These are phyloP conservation scores for Nomia melanderi DNA, from an alignment of 1,140 invertebrate species.

Conservation along the genomic window DNA sequence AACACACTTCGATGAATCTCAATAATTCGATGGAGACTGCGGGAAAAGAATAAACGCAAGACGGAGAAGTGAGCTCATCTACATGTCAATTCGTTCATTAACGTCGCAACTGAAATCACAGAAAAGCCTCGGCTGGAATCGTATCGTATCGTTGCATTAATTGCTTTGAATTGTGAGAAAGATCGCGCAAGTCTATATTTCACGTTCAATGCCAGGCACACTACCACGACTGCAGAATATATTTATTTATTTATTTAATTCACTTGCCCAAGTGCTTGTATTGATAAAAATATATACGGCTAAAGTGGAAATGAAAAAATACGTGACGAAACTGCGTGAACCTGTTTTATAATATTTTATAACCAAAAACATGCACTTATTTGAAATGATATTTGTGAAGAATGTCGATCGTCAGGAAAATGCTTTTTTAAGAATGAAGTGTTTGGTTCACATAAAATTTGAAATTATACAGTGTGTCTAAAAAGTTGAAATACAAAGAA, in stretches of 20 bases:
- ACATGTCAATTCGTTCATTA: constrained; percentile 37
- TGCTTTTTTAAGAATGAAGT: no score
- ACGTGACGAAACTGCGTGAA: background rate
- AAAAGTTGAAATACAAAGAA: no score
- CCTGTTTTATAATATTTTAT: background rate
- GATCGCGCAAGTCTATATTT: background rate
- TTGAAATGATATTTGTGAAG: background rate
- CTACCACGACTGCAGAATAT: background rate
- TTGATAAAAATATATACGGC: constrained; percentile 12
- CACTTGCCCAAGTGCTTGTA: background rate
- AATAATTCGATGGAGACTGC: constrained; percentile 18
- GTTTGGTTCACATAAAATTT: no score
- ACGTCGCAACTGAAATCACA: constrained; percentile 7
- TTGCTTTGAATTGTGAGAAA: constrained; percentile 1
- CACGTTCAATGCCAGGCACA: background rate
- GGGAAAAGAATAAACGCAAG: constrained; percentile 16
- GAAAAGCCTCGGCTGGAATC: constrained; percentile 7
- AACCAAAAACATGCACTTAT: background rate
- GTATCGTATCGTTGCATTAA: constrained; percentile 15
- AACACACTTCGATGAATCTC: constrained; percentile 12
- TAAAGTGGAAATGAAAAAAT: background rate
- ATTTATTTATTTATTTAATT: constrained; percentile 11
- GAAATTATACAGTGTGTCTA: no score
- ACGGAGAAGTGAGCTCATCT: background rate
- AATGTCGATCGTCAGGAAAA: no score